These are phyloP conservation scores for Garra rufa DNA, from an alignment of 2,113 vertebrate genomes.

Conservation along the genomic window DNA sequence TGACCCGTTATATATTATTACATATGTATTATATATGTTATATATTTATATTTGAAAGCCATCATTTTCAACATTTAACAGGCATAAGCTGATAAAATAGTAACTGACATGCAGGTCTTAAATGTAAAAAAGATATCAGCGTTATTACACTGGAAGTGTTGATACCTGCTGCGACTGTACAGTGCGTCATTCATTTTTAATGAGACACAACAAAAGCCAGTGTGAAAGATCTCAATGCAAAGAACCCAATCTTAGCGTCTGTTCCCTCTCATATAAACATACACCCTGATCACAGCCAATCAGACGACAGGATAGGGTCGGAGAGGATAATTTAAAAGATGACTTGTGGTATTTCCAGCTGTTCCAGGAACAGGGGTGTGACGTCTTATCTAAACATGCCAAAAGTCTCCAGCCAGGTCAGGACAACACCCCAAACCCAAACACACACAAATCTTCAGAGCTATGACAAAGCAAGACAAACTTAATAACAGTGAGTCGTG, in stretches of 20 bases:
- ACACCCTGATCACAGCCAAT: conserved; percentile 20
- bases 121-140: neutral
- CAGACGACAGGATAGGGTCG: conserved; percentile 2
- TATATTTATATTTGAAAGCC: too few relatives aligned
- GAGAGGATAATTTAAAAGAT: conserved; percentile 33
- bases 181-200: neutral
- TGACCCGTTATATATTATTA: too few relatives aligned
- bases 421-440: conserved; percentile 19
- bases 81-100: too few relatives aligned
- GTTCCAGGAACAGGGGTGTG: conserved; percentile 60
- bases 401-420: conserved; percentile 42
- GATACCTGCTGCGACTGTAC: neutral
- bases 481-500: neutral
- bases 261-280: neutral
- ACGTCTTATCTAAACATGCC: conserved; percentile 31
- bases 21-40: too few relatives aligned
- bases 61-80: too few relatives aligned
- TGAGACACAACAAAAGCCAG: neutral
- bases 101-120: neutral
- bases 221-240: neutral
- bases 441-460: conserved; percentile 14
- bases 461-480: conserved; percentile 26
- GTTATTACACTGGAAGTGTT: neutral
- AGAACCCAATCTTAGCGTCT: neutral
- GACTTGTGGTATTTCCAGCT: conserved; percentile 61